Evolutionary conservation across 92 coral and sea anemone species (phyloP), one percentile per base, ranked within the genome.

Genomic region (Montipora capitata): DNA sequence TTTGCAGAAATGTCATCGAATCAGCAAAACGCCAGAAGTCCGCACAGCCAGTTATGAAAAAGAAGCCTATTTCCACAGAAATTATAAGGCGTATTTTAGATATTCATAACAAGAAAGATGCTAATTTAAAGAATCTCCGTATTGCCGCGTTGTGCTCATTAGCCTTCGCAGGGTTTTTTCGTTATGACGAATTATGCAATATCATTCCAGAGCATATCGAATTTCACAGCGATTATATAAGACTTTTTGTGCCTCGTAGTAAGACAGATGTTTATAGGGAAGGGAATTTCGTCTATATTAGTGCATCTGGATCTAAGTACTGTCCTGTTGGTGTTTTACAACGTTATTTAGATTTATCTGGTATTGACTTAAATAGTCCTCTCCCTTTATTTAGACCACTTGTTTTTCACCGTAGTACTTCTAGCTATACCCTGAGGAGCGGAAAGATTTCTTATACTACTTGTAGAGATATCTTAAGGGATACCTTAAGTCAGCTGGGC

Each of bases 201-300:
- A 44, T 44, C 0, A 1, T 44, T 44, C 51, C 1, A 0, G 1
- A 44, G 51, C 51, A 44, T 44, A 44, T 7, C 8, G 51, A 44
- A 44, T 44, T 44, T 44, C 51, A 44, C 0, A 44, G 51, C 2
- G 51, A 44, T 44, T 44, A 44, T 44, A 44, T 91, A 14, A 87
- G 42, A 41, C 45, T 92, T 9, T 92, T 92, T n/a, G 70, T 92
- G 8, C 92, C 92, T 43, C 86, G 43, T 1, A 58, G 74, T 10
- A 84, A 87, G 58, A 88, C 83, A 44, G n/a, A n/a, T 43, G 59
- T 85, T 62, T 91, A 91, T 68, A 78, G 94, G 57, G 90, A 90
- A 57, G 94, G 94, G 10, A 91, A 85, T 48, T 80, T 57, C 52
- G 91, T 91, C 8, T 86, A 71, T 54, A 74, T 91, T 14, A 86